phyloP scores from a whole-genome alignment of 2,888 invertebrate species.

The Phengaris alcon region DNA sequence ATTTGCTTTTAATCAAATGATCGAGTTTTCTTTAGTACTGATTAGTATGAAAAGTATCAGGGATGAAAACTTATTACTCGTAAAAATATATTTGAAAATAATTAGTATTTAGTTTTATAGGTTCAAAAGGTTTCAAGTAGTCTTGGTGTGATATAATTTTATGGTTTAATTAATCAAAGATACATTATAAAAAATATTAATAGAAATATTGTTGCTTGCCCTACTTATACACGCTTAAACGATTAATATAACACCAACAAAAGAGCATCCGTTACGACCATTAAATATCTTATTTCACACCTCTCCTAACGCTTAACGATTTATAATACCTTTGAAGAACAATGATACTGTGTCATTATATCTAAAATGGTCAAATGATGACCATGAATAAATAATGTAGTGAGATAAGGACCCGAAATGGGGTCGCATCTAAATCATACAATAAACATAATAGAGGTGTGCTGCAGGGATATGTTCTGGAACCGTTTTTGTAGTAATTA shows the following conservation, averaged over 20 bases:
- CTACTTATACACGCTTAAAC: slow-evolving; percentile 40
- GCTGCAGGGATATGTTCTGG: slow-evolving; percentile 56
- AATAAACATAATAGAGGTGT: slow-evolving; percentile 61
- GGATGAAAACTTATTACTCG: too few species aligned
- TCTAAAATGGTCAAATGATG: slow-evolving; percentile 78
- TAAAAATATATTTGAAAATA: too few species aligned
- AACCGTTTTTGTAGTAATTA: slow-evolving; percentile 67
- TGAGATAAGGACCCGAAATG: slow-evolving; percentile 57
- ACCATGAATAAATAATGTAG: slow-evolving; percentile 76
- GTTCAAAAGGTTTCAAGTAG: neutral
- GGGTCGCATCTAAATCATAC: slow-evolving; percentile 60
- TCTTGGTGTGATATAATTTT: neutral
- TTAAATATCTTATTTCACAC: slow-evolving; percentile 73
- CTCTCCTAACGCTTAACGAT: slow-evolving; percentile 64
- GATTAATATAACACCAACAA: slow-evolving; percentile 47
- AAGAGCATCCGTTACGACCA: slow-evolving; percentile 62
- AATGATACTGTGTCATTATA: slow-evolving; percentile 74
- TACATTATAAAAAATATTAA: neutral
- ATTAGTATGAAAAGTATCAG: too few species aligned
- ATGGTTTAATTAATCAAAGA: slow-evolving; percentile 9
- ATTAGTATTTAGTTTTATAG: slow-evolving; percentile 6
- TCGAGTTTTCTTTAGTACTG: too few species aligned
- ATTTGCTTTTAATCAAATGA: too few species aligned
- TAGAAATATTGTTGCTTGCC: slow-evolving; percentile 38
- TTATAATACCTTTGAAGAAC: slow-evolving; percentile 61